Conservation (phyloP, 2,797 vertebrate species). For the Lacerta bilineata region DNA sequence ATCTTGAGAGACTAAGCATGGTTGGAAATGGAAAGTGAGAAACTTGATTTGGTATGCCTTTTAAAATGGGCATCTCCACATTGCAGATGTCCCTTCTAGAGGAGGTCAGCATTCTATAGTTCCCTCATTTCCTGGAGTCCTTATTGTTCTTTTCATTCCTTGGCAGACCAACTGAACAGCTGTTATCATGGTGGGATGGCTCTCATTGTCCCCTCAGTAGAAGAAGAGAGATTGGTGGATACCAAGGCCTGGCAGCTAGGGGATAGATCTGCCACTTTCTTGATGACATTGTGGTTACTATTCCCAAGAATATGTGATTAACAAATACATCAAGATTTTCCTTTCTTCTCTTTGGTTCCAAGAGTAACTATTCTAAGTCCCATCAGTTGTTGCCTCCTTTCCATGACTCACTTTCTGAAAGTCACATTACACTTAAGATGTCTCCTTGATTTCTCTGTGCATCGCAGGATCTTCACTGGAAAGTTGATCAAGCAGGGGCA, state of each 20-base stretch:
- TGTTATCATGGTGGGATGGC: not conserved
- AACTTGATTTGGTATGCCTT: not conserved
- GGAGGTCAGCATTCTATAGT: not conserved
- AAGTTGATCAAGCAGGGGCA: not conserved
- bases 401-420: not conserved
- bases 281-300: not conserved
- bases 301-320: not conserved
- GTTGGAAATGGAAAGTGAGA: not conserved
- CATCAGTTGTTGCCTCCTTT: constrained; percentile 1
- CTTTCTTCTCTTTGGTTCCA: not conserved
- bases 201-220: too few species aligned
- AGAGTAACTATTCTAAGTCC: not conserved
- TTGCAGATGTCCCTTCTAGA: not conserved
- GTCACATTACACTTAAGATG: not conserved
- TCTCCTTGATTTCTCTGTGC: not conserved
- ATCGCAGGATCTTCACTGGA: not conserved
- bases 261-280: not conserved
- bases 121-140: not conserved
- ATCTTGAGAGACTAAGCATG: constrained; percentile 10
- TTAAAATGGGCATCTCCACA: not conserved
- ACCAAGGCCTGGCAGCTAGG: not conserved
- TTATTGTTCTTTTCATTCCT: not conserved
- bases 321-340: not conserved
- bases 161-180: not conserved
- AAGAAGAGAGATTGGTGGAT: not conserved